phyloP scores from a whole-genome alignment of 2,113 vertebrate species.

The Rhombomys opimus region DNA sequence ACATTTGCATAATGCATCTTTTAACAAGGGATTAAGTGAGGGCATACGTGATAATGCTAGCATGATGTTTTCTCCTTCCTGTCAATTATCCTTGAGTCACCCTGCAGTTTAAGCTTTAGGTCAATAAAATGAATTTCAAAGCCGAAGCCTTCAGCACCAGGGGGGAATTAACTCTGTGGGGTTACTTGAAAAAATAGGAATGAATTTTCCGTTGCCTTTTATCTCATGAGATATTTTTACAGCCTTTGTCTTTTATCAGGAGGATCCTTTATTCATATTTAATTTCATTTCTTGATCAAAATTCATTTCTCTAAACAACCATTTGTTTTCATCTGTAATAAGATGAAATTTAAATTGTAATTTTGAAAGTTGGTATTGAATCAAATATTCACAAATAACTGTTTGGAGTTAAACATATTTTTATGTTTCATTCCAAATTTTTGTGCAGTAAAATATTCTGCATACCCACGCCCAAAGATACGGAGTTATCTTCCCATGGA shows the following conservation, averaged over 20 bases:
- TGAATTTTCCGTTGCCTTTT: slow-evolving; percentile 67
- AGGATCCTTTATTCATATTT: slow-evolving; percentile 47
- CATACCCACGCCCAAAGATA: slow-evolving; percentile 19
- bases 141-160: slow-evolving; percentile 67
- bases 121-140: slow-evolving; percentile 85
- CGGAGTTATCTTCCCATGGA: slow-evolving; percentile 35
- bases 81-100: slow-evolving; percentile 82
- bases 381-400: slow-evolving; percentile 57
- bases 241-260: slow-evolving; percentile 40
- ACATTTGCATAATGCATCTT: slow-evolving; percentile 79
- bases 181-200: slow-evolving; percentile 53
- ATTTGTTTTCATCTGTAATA: slow-evolving; percentile 29
- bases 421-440: slow-evolving; percentile 61
- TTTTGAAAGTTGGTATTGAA: slow-evolving; percentile 52
- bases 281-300: slow-evolving; percentile 62
- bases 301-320: slow-evolving; percentile 47
- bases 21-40: slow-evolving; percentile 72
- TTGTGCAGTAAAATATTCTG: slow-evolving; percentile 29
- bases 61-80: slow-evolving; percentile 78
- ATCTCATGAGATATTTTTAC: slow-evolving; percentile 24
- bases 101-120: slow-evolving; percentile 80
- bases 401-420: slow-evolving; percentile 51
- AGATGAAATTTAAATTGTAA: not conserved
- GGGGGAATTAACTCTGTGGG: slow-evolving; percentile 77
- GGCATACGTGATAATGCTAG: slow-evolving; percentile 61